Conservation (phyloP, 1,140 invertebrate species). For the Drosophila cardini region DNA sequence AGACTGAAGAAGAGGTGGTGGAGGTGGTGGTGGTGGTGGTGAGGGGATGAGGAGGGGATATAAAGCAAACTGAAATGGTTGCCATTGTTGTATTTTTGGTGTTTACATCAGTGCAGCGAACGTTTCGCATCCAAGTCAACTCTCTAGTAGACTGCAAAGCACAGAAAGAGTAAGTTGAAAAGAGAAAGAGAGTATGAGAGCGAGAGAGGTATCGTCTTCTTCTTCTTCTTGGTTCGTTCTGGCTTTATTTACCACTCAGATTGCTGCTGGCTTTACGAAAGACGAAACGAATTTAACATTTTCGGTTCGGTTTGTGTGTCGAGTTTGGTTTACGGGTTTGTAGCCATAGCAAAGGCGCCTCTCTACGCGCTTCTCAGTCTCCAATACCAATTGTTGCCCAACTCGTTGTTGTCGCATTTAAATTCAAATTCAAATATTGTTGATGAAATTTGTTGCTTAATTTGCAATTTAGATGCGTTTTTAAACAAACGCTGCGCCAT, state of each 20-base stretch:
- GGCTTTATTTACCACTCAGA: conserved; percentile 53
- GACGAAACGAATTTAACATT: conserved; percentile 78
- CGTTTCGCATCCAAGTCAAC: conserved; percentile 58
- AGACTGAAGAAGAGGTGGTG: background rate
- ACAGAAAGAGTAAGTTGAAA: background rate
- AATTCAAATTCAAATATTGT: conserved; percentile 84
- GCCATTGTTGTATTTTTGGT: conserved; percentile 82
- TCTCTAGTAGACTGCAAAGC: conserved; percentile 35
- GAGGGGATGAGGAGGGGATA: background rate
- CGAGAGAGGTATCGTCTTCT: conserved; percentile 4
- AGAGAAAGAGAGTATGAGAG: background rate
- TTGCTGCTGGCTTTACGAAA: conserved; percentile 46
- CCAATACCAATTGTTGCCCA: conserved; percentile 27
- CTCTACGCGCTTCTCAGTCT: conserved; percentile 40
- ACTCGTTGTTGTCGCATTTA: conserved; percentile 78
- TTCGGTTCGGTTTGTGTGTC: conserved; percentile 71
- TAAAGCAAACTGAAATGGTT: conserved; percentile 58
- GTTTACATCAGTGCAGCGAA: conserved; percentile 76
- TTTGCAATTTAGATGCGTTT: conserved; percentile 84
- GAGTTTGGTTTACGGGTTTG: conserved; percentile 23
- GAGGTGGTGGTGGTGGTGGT: background rate
- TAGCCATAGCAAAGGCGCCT: conserved; percentile 19
- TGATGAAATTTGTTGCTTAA: conserved; percentile 84
- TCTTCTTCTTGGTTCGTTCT: background rate
- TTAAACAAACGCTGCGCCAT: conserved; percentile 69